Evolutionary conservation across 2,888 invertebrate species (phyloP), one percentile per base, ranked within the genome.

Genomic region (Antheraea assamensis): DNA sequence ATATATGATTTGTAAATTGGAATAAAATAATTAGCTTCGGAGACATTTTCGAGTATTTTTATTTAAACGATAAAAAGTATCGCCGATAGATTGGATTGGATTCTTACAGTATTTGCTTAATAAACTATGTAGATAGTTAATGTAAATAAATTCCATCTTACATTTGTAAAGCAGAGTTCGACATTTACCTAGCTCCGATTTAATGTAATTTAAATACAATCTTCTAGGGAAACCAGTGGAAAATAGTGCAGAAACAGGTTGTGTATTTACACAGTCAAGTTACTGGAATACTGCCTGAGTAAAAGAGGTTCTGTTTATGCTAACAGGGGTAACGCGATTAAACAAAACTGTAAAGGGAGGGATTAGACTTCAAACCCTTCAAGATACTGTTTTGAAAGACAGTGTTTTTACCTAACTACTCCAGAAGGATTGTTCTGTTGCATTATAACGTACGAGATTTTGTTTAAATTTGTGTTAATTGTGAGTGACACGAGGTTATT

Each of bases 281-380:
- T 68, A 35, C 35, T 68, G 68, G 17, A 71, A 71, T 75, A 61
- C 73, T 73, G 73, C 61, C 72, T 72, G 47, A 70, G 64, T 74
- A 35, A 72, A 71, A 58, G 71, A 64, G 64, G 71, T 71, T 71
- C 61, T 5, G 68, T 35, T 68, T 21, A 68, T 80, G 70, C 76
- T 21, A 75, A 74, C 71, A 74, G 19, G 24, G 61, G 58, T 68
- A 70, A 27, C 35, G 21, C n/a, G 68, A 35, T 68, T 68, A 35
- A 35, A 66, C 27, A 71, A 35, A 70, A 55, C 64, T 30, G 71
- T 64, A 72, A 72, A 66, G 61, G 71, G 72, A 15, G 35, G 75
- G 35, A 70, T 72, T 72, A 70, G 64, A 73, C 68, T 71, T 71
- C n/a, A 35, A 35, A n/a, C 68, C 68, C 31, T 68, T 35, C 10